Evolutionary conservation across 2,113 vertebrate species (phyloP), one percentile per base, ranked within the genome.

Genomic region (Syrrhaptes paradoxus): DNA sequence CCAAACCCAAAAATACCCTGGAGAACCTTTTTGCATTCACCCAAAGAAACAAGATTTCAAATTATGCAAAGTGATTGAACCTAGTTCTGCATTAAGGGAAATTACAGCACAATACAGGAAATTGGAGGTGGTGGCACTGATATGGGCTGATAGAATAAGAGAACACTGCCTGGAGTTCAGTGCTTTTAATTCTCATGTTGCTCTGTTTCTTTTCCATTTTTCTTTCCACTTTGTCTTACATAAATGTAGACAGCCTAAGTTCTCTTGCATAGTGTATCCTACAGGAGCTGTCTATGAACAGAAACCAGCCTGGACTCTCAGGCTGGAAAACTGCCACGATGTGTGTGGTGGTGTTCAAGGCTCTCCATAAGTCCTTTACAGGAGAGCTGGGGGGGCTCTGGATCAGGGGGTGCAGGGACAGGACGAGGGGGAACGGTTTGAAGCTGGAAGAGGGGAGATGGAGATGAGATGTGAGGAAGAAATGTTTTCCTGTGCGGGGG

Each of bases 31-130:
- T 70, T 74, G 46, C 48, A 21, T 49, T 77, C 63, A 79, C 45
- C 43, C 41, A 31, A 78, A 96, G 77, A 89, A 89, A 87, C 45
- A 70, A 71, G 75, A 85, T 94, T 87, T 92, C 66, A 95, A 92
- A 97, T 95, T 80, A 91, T 41, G 72, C 77, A 89, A 84, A 96
- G 91, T 66, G 29, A 96, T 90, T 88, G 87, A 89, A 93, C 77
- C 61, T 49, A 57, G 80, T 63, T 65, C 43, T 62, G 57, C 82
- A 63, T 86, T 94, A 93, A 71, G 61, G 74, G 72, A 91, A 85
- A 77, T 96, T 86, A 92, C 54, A 82, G 90, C 73, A 71, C 65
- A 76, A 51, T 41, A n/a, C 45, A 43, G 87, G 71, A 94, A 84
- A 94, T 92, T 59, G 72, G 72, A 57, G 82, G 61, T 28, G 79